Evolutionary conservation across 2,797 vertebrate species (phyloP).

Genomic region (Xerus rutilus): DNA sequence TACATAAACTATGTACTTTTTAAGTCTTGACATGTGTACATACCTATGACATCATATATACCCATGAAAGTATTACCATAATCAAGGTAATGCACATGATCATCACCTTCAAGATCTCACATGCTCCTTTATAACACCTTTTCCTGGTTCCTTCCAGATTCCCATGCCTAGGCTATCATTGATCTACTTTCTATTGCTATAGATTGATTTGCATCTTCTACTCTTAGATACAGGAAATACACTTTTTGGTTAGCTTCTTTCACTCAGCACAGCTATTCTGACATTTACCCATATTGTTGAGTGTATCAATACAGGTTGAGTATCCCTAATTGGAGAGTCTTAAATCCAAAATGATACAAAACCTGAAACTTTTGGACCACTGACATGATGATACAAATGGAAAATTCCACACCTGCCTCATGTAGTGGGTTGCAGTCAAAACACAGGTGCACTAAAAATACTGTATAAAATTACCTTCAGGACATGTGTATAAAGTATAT

Average conservation of each 20-base stretch:
- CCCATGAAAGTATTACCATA: constrained; percentile 21
- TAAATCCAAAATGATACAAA: background rate
- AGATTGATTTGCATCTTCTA: constrained; percentile 30
- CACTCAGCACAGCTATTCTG: constrained; percentile 47
- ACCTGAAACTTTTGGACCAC: background rate
- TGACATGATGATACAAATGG: background rate
- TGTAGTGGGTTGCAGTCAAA: background rate
- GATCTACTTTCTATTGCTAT: constrained; percentile 35
- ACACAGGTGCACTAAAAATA: background rate
- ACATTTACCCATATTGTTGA: constrained; percentile 45
- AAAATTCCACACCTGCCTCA: background rate
- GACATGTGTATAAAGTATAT: background rate
- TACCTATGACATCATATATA: background rate
- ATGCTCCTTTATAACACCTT: constrained; percentile 1
- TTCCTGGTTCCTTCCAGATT: background rate
- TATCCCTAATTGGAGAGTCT: background rate
- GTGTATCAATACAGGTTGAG: background rate
- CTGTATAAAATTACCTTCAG: background rate
- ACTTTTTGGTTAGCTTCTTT: constrained; percentile 48
- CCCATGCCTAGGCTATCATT: background rate
- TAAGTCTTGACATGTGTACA: constrained; percentile 39
- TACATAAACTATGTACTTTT: constrained; percentile 29
- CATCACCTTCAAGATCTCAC: background rate
- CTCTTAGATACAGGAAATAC: constrained; percentile 3
- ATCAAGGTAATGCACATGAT: constrained; percentile 28